Evolutionary conservation across 2,888 invertebrate species (phyloP), one percentile per base, ranked within the genome.

Genomic region (Boloria selene): DNA sequence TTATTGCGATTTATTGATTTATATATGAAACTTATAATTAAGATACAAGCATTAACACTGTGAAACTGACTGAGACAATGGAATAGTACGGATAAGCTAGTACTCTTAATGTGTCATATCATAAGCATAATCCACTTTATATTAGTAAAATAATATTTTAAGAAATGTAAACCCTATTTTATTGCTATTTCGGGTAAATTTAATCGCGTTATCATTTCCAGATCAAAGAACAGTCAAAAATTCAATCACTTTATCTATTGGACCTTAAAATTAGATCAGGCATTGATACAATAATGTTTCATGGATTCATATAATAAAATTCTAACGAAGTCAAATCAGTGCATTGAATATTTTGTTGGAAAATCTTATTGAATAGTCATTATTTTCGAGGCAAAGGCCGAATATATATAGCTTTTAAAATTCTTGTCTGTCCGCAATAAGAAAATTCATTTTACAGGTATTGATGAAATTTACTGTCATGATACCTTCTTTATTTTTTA

Each of bases 201-300:
- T 2, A 31, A 49, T 62, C 6, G 10, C 18, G 44, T 44, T 26
- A 26, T 42, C 17, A 44, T 17, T 60, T 60, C 60, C 59, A 63
- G 45, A 60, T 67, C 60, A 61, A 47, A 61, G 58, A 61, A 52
- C 26, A 64, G 47, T n/a, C 49, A 64, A 61, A 54, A 61, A 64
- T 53, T 61, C 58, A 55, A 68, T 68, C 61, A 64, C 56, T 7
- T 26, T 55, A 64, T 31, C 60, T 56, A 64, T 61, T 68, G 64
- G 56, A 64, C 64, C 22, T 42, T 56, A 64, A 68, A 56, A 64
- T 64, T 56, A 61, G 7, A 31, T 38, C 16, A 49, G n/a, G 18
- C 38, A 53, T 59, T 45, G 18, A 38, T 16, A 49, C 26, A 31
- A 14, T 26, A 53, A 7, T 52, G n/a, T 22, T 49, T 45, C 7